Evolutionary conservation across 2,888 invertebrate genomes (phyloP).

Genomic region (Eristalis pertinax): DNA sequence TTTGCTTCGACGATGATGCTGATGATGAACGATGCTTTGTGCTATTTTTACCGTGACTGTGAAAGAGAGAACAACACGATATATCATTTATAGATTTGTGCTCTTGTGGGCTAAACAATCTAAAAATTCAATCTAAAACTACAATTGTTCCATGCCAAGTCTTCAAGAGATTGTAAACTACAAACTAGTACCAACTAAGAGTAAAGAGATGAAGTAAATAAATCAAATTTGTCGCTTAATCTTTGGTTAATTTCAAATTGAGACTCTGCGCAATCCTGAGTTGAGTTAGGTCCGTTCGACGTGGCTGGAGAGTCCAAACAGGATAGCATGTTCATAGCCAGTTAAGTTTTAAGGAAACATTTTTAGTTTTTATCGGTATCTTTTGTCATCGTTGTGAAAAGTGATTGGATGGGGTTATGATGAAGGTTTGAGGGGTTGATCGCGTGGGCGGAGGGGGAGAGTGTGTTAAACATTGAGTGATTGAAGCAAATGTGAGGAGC

Average conservation of each 20-base stretch:
- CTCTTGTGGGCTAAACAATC: no score
- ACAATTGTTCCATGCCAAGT: slow-evolving; percentile 35
- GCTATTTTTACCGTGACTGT: slow-evolving; percentile 60
- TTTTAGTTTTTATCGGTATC: not conserved
- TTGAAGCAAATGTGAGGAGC: no score
- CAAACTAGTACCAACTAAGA: slow-evolving; percentile 23
- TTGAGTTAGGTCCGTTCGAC: slow-evolving; percentile 36
- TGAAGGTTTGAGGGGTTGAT: no score
- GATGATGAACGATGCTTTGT: slow-evolving; percentile 44
- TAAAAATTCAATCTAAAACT: not conserved
- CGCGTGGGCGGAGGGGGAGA: no score
- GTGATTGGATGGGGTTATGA: not conserved
- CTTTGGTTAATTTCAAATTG: slow-evolving; percentile 12
- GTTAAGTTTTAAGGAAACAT: slow-evolving; percentile 33
- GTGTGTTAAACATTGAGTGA: no score
- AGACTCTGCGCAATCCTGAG: not conserved
- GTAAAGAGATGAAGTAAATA: not conserved
- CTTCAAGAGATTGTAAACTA: slow-evolving; percentile 20
- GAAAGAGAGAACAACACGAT: not conserved
- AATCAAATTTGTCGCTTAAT: slow-evolving; percentile 4
- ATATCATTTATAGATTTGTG: no score
- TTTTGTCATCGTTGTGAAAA: not conserved
- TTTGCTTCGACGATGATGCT: slow-evolving; percentile 49
- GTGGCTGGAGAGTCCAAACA: slow-evolving; percentile 53
- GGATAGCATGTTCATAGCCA: slow-evolving; percentile 70